phyloP scores from a whole-genome alignment of 2,113 vertebrate species.

The Pyrgilauda ruficollis region DNA sequence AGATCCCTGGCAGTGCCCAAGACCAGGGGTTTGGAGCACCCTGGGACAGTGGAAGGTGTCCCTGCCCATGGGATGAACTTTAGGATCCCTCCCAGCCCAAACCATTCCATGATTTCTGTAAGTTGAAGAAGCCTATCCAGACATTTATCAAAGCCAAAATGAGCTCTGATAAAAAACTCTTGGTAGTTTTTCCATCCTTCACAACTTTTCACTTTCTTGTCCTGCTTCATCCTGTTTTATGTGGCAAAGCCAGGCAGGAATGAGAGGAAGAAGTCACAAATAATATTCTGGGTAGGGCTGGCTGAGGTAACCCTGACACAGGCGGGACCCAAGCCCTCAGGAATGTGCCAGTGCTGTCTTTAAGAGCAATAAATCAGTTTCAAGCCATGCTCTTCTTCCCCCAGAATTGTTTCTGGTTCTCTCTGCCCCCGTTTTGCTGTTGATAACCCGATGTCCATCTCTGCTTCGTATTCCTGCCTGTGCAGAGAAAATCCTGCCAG shows the following conservation, averaged over 20 bases:
- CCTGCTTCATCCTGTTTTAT: neutral
- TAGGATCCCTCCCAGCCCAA: neutral
- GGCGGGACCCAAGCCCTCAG: neutral
- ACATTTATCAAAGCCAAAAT: neutral
- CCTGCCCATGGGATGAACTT: neutral
- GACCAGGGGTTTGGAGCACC: neutral
- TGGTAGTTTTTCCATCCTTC: neutral
- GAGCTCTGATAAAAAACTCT: neutral
- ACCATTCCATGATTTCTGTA: neutral
- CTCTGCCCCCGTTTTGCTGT: neutral
- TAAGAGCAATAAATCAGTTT: neutral
- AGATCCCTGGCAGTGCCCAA: neutral
- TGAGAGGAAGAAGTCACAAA: neutral
- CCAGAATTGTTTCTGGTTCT: neutral
- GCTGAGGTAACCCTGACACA: rapidly evolving
- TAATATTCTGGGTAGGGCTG: rapidly evolving
- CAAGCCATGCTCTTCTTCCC: neutral
- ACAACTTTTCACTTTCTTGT: neutral
- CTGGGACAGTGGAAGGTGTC: rapidly evolving
- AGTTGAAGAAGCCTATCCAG: neutral
- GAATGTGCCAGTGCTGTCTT: neutral
- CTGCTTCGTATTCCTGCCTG: neutral
- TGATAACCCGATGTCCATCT: neutral
- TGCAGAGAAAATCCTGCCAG: neutral
- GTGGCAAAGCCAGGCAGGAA: neutral